Evolutionary conservation across 2,888 invertebrate genomes (phyloP).

Genomic region (Cosmia pyralina): DNA sequence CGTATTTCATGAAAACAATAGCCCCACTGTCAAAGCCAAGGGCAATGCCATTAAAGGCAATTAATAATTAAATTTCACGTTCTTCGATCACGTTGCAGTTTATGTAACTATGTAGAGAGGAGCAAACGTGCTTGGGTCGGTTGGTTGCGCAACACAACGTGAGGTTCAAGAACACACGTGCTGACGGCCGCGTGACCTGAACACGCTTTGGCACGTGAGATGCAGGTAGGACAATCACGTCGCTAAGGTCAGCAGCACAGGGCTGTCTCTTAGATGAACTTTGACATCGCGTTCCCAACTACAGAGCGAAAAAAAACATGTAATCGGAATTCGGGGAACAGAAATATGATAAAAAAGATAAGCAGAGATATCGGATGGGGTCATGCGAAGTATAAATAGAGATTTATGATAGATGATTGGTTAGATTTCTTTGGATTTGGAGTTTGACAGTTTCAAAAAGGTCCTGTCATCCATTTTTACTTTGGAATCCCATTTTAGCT

Average conservation of each 20-base stretch:
- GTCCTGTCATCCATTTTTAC: neutral
- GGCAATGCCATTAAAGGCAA: constrained; percentile 68
- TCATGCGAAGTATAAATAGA: constrained; percentile 35
- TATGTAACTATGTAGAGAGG: constrained; percentile 85
- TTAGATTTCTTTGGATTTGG: constrained; percentile 32
- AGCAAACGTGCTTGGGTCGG: constrained; percentile 78
- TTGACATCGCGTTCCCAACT: constrained; percentile 31
- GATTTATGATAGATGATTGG: constrained; percentile 4
- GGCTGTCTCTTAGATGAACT: constrained; percentile 55
- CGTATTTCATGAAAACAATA: constrained; percentile 51
- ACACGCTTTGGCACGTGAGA: constrained; percentile 76
- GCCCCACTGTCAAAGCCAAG: constrained; percentile 69
- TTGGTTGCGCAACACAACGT: constrained; percentile 87
- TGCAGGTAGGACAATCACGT: constrained; percentile 74
- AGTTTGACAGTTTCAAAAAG: neutral
- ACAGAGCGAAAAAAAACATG: neutral
- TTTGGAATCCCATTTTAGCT: neutral
- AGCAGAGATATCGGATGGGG: constrained; percentile 25
- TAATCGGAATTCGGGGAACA: constrained; percentile 38
- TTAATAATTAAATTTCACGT: constrained; percentile 82
- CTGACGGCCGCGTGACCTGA: constrained; percentile 82
- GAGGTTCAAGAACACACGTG: constrained; percentile 88
- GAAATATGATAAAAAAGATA: constrained; percentile 53
- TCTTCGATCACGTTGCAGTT: constrained; percentile 86
- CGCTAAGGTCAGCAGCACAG: constrained; percentile 70